These are phyloP conservation scores for Polymixis lichenea DNA, from an alignment of 2,888 invertebrate species.

Conservation along the genomic window DNA sequence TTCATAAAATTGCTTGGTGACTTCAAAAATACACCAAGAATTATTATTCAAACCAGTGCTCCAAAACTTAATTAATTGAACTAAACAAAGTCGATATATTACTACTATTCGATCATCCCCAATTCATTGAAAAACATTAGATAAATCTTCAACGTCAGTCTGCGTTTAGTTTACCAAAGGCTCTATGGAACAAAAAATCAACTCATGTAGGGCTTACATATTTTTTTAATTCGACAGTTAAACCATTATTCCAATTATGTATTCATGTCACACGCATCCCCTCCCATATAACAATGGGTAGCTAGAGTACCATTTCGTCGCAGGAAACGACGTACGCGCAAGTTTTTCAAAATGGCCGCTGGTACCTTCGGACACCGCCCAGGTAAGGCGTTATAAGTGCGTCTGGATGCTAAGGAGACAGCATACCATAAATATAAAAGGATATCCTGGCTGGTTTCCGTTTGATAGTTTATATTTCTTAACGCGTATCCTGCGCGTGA, in stretches of 20 bases:
- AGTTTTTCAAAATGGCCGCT: constrained; percentile 82
- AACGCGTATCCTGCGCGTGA: constrained; percentile 74
- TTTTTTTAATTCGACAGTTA: constrained; percentile 82
- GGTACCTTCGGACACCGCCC: constrained; percentile 77
- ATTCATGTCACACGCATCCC: constrained; percentile 87
- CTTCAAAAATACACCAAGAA: constrained; percentile 11
- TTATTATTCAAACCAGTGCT: constrained; percentile 34
- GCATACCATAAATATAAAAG: constrained; percentile 83
- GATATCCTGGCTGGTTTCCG: constrained; percentile 88
- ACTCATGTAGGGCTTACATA: constrained; percentile 67
- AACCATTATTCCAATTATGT: constrained; percentile 75
- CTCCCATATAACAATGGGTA: constrained; percentile 86
- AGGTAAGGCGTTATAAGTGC: constrained; percentile 80
- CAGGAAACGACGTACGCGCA: constrained; percentile 88
- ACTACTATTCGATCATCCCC: constrained; percentile 19
- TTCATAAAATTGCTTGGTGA: not conserved
- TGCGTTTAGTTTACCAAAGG: constrained; percentile 66
- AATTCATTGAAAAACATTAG: constrained; percentile 36
- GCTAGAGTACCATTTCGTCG: constrained; percentile 88
- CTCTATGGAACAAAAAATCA: constrained; percentile 63
- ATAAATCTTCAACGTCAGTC: constrained; percentile 49
- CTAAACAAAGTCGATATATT: constrained; percentile 45
- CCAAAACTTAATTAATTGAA: constrained; percentile 35
- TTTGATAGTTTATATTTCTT: constrained; percentile 72
- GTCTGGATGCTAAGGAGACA: constrained; percentile 86